These are phyloP conservation scores for Luffia ferchaultella DNA, from an alignment of 2,888 invertebrate species.

Conservation along the genomic window DNA sequence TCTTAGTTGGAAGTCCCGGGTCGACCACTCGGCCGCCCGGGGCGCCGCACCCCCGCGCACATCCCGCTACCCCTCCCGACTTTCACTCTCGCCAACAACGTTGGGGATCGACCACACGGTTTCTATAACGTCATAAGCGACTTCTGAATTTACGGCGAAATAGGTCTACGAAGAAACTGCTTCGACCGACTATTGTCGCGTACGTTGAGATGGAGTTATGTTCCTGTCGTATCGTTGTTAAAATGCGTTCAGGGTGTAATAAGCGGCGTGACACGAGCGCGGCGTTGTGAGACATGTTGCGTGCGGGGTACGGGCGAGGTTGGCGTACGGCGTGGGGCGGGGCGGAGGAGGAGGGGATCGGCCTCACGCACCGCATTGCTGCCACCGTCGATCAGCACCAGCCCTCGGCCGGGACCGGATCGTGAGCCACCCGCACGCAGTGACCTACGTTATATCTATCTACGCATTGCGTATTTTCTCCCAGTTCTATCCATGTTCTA, in stretches of 20 bases:
- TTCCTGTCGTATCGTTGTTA: constrained; percentile 17
- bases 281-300: constrained; percentile 32
- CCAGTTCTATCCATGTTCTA: not conserved
- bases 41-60: constrained; percentile 35
- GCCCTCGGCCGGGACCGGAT: not conserved
- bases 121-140: too few species aligned
- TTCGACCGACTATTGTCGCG: not conserved
- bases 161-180: not conserved
- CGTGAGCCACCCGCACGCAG: not conserved
- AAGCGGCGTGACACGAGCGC: constrained; percentile 33
- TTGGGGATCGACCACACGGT: constrained; percentile 48
- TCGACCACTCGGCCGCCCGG: constrained; percentile 58
- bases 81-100: constrained; percentile 49
- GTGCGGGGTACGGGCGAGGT: constrained; percentile 28
- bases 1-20: constrained; percentile 56
- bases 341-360: constrained; percentile 1
- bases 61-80: constrained; percentile 51
- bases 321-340: constrained; percentile 18
- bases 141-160: not conserved
- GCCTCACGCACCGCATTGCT: constrained; percentile 1
- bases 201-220: not conserved
- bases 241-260: constrained; percentile 47
- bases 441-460: not conserved
- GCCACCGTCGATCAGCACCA: not conserved
- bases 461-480: not conserved